Percentiles rank a stretch among this genome's conserved stretches.
Evolutionary conservation across 2,797 vertebrate species (phyloP).

Genomic region (Lacerta agilis): DNA sequence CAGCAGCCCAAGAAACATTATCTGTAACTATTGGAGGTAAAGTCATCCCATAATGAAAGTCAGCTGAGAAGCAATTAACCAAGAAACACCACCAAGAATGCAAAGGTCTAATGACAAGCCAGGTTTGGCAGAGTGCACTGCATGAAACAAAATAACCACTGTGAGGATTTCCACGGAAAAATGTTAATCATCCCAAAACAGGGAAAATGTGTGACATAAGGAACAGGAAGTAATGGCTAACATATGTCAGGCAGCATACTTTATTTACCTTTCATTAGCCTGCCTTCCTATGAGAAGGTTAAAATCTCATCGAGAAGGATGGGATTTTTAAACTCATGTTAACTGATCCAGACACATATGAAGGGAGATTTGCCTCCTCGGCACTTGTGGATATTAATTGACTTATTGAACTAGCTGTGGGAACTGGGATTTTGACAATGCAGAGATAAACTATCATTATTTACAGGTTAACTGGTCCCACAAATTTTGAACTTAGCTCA

Average conservation of each 20-base stretch:
- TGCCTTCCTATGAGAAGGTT: conserved; percentile 79
- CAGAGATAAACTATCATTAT: conserved; percentile 81
- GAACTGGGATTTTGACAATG: conserved; percentile 77
- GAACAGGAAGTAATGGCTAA: conserved; percentile 80
- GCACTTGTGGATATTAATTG: conserved; percentile 83
- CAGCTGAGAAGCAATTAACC: conserved; percentile 81
- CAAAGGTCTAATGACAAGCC: conserved; percentile 77
- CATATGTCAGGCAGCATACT: conserved; percentile 81
- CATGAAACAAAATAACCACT: conserved; percentile 66
- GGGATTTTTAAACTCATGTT: conserved; percentile 71
- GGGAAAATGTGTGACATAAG: conserved; percentile 78
- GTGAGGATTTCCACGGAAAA: conserved; percentile 73
- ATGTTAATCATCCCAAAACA: conserved; percentile 74
- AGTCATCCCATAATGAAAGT: conserved; percentile 77
- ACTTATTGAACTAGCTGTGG: conserved; percentile 81
- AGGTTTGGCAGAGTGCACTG: conserved; percentile 77
- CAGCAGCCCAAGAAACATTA: conserved; percentile 61
- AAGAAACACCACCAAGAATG: conserved; percentile 68
- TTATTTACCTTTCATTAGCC: conserved; percentile 81
- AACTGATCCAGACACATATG: conserved; percentile 78
- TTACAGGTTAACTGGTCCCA: conserved; percentile 82
- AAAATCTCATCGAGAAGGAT: conserved; percentile 66
- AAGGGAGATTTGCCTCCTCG: conserved; percentile 80
- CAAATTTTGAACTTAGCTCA: conserved; percentile 80
- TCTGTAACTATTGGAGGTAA: conserved; percentile 73